Base-by-base conservation (phyloP, 2,113 vertebrate genomes). In the Chauna torquata region DNA sequence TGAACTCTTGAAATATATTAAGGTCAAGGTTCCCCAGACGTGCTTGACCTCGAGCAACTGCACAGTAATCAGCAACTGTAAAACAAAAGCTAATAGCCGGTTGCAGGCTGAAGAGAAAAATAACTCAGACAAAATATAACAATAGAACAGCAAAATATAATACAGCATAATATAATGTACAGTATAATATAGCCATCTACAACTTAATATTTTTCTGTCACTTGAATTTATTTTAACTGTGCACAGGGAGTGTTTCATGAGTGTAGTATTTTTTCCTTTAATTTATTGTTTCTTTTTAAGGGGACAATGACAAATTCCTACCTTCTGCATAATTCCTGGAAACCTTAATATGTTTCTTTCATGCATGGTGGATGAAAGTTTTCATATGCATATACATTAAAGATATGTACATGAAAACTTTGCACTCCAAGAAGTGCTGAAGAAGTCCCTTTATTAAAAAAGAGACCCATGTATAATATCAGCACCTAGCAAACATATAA, bases 1-100 rank as follows among this genome's bases (percentile, higher is more conserved):
- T 25, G 2, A 95, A 72, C 40, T 86, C 32, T 90, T 76, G 34
- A 30, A 50, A 25, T 25, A 24, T 18, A 7, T 71, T 58, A 38
- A 0, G 1, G 9, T n/a, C 78, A n/a, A 0, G 1, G 18, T 68
- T 70, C 42, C 36, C 16, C 17, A 68, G 30, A 32, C 11, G n/a
- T 28, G 0, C 55, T 71, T 0, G 0, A 24, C 36, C 58, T 87
- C 11, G 38, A 91, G 58, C 25, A 70, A 58, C 59, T 74, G 27
- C 50, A 55, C 13, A 8, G 45, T 42, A 83, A 25, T 52, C 30
- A 57, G 36, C 38, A 87, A 58, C 7, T 36, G 58, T 36, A 65
- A 94, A 83, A 11, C 4, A 74, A 82, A 93, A 70, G 7, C 28
- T 70, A 88, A 77, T 25, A 16, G 23, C 23, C 19, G 77, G 3